phyloP scores from a whole-genome alignment of 1,140 invertebrate species.

The Drosophila miranda region DNA sequence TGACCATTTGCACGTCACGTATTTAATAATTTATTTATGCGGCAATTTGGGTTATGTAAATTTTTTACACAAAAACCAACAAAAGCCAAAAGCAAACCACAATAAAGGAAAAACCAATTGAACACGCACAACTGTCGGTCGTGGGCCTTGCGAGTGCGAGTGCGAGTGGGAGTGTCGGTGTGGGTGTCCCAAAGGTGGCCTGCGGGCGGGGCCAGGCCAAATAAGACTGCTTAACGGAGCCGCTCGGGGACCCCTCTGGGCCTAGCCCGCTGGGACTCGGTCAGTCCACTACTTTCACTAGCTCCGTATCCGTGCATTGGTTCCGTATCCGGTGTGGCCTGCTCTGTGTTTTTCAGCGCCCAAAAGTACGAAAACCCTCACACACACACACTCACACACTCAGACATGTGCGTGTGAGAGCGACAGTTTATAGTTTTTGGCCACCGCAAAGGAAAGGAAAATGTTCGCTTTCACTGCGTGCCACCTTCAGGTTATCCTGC shows the following conservation, averaged over 20 bases:
- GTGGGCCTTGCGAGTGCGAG: not conserved
- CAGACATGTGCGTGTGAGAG: not conserved
- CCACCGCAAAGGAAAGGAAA: constrained; percentile 15
- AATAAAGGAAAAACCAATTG: constrained; percentile 57
- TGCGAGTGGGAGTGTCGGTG: not conserved
- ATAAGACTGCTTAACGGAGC: constrained; percentile 10
- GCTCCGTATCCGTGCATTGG: not conserved
- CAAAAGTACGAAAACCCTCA: constrained; percentile 16
- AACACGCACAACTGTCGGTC: constrained; percentile 50
- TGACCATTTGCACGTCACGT: constrained; percentile 50
- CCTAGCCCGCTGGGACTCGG: constrained; percentile 26
- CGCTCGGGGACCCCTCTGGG: constrained; percentile 4
- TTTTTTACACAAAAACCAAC: constrained; percentile 55
- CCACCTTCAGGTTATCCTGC: constrained; percentile 18
- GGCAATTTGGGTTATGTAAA: constrained; percentile 77
- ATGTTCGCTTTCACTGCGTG: constrained; percentile 32
- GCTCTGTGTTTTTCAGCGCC: constrained; percentile 22
- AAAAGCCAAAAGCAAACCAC: constrained; percentile 17
- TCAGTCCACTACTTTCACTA: not conserved
- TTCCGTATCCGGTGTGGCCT: not conserved
- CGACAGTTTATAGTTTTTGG: constrained; percentile 31
- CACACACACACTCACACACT: constrained; percentile 10
- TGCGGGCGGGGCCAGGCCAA: not conserved
- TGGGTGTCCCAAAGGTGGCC: not conserved
- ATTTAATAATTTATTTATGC: constrained; percentile 79